Base-by-base conservation (phyloP, 2,113 vertebrate species). In the Paralichthys olivaceus region DNA sequence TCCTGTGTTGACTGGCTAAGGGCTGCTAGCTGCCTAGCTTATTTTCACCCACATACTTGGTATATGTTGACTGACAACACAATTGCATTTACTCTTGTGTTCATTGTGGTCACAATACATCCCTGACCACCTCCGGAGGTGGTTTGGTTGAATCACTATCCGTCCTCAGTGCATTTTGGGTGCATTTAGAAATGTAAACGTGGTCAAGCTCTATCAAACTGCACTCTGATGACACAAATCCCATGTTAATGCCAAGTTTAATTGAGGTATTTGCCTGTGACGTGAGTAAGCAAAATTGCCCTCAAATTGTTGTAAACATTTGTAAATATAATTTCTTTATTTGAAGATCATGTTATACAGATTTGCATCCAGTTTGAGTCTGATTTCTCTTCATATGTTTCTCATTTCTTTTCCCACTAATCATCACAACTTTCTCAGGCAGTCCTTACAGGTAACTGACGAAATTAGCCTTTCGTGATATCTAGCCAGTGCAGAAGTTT, bases 31-130 rank as follows among this genome's bases (percentile, higher is more conserved):
- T 55, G 22, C 53, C 12, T 11, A 12, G 8, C 53, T 23, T 45
- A 4, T 45, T 45, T 45, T 4, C 43, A 25, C 47, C 47, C 19
- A 49, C 19, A 7, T 20, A 49, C 11, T 49, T 49, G 47, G 20
- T 49, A 4, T 49, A 19, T 49, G 5, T 49, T 4, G 47, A 49
- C 19, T 49, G 47, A 20, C 19, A 7, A 49, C 19, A 49, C 20
- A 55, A 13, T 55, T 55, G n/a, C 53, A 55, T 55, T 55, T 55
- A 55, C 53, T 23, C 53, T 55, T 55, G 22, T 55, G 53, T 55
- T 55, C 9, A 25, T 22, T 25, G n/a, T 23, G 53, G 7, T 55
- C 53, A 55, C 11, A 55, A 13, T 55, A 8, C 13, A n/a, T 55
- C 53, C 53, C 53, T 23, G 53, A 55, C 53, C 22, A 25, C 53